Evolutionary conservation across 2,797 vertebrate species (phyloP).

Genomic region (Aeoliscus strigatus): DNA sequence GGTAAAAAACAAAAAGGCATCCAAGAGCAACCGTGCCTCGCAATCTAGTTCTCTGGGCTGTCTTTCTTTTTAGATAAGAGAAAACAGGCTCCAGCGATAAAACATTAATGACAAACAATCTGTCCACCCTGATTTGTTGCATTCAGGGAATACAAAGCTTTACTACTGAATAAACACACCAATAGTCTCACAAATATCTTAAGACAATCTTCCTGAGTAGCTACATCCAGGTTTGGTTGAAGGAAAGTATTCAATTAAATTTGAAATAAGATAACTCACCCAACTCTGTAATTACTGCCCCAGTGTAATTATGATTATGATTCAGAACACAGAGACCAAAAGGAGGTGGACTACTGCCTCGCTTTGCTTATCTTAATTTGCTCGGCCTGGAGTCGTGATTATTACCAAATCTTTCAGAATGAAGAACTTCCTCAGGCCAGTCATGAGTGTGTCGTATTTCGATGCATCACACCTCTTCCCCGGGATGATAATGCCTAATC

Average conservation of each 20-base stretch:
- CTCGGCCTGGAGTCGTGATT: background rate
- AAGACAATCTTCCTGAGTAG: too few relatives aligned
- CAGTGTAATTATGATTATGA: background rate
- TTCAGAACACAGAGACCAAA: constrained; percentile 3
- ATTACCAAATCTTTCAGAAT: constrained; percentile 2
- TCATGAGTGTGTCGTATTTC: background rate
- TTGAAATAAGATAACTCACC: constrained; percentile 4
- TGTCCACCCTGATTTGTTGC: constrained; percentile 32
- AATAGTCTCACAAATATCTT: background rate
- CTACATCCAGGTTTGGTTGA: background rate
- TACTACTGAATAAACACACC: constrained; percentile 6
- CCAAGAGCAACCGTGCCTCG: constrained; percentile 17
- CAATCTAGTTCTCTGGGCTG: constrained; percentile 14
- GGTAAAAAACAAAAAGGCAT: constrained; percentile 26
- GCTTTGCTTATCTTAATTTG: constrained; percentile 8
- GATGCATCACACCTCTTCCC: background rate
- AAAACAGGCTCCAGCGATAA: constrained; percentile 30
- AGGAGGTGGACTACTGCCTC: background rate
- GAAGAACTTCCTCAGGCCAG: constrained; percentile 10
- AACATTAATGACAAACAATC: constrained; percentile 41
- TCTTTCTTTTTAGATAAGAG: constrained; percentile 38
- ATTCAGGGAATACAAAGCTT: constrained; percentile 7
- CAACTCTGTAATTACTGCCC: constrained; percentile 1
- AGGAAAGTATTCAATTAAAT: background rate
- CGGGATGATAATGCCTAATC: constrained; percentile 8